Percentiles rank a stretch among this genome's conserved stretches.
These are phyloP conservation scores for Terrapene triunguis DNA, from an alignment of 2,113 vertebrate species.

Conservation along the genomic window DNA sequence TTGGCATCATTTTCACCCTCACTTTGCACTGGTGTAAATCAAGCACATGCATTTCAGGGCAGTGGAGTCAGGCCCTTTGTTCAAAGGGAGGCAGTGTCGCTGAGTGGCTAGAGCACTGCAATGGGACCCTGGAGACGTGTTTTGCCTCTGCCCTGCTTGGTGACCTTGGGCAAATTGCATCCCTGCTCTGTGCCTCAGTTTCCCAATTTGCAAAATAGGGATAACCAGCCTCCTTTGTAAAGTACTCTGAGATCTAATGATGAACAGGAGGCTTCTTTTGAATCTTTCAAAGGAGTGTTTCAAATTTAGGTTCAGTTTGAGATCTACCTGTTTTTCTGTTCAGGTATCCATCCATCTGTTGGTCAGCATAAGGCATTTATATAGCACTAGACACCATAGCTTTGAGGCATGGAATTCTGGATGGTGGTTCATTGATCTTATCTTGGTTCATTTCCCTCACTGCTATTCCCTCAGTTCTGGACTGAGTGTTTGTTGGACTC, in stretches of 20 bases:
- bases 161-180: too few species aligned
- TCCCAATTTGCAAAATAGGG: not conserved
- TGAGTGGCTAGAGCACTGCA: not conserved
- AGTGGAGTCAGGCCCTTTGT: not conserved
- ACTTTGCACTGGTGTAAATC: slow-evolving; percentile 39
- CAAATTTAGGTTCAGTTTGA: not conserved
- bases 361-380: not conserved
- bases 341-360: not conserved
- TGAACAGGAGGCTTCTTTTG: not conserved
- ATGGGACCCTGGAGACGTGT: too few species aligned
- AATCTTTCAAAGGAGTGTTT: not conserved
- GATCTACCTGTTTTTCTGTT: not conserved
- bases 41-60: slow-evolving; percentile 12
- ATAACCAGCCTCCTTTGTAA: not conserved
- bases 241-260: not conserved
- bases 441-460: not conserved
- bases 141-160: too few species aligned
- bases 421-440: not conserved
- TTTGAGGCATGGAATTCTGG: not conserved
- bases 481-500: not conserved
- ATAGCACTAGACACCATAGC: not conserved
- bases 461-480: not conserved
- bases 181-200: not conserved
- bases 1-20: not conserved
- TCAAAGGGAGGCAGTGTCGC: not conserved